Evolutionary conservation across 2,888 invertebrate genomes (phyloP).

Genomic region (Andrena marginata): DNA sequence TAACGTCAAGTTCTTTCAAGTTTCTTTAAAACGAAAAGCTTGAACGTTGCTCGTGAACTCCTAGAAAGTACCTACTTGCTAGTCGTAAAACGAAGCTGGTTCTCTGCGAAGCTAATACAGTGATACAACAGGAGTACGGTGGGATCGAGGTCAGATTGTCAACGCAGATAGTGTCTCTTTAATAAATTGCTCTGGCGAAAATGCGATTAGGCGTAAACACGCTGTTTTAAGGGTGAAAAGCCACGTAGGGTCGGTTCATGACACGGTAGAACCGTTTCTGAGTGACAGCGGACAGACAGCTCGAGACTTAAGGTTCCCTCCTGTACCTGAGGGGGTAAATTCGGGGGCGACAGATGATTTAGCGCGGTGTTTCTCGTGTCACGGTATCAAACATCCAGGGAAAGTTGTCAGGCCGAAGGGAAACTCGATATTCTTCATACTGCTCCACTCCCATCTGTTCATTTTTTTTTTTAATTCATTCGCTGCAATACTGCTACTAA

Average conservation of each 20-base stretch:
- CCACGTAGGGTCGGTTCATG: slow-evolving; percentile 64
- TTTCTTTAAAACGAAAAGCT: neutral
- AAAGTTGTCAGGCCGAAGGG: slow-evolving; percentile 41
- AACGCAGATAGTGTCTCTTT: slow-evolving; percentile 64
- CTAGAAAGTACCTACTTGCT: neutral
- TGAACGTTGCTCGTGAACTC: too few species aligned
- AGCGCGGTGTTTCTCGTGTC: slow-evolving; percentile 78
- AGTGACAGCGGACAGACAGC: slow-evolving; percentile 81
- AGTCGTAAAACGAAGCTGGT: neutral
- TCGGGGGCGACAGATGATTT: slow-evolving; percentile 79
- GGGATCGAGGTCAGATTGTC: slow-evolving; percentile 21
- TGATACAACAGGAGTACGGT: neutral
- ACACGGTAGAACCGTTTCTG: slow-evolving; percentile 69
- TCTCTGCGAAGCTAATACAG: neutral
- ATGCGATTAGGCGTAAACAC: slow-evolving; percentile 80
- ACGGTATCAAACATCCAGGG: slow-evolving; percentile 72
- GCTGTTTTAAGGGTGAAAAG: slow-evolving; percentile 72
- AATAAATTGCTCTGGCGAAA: slow-evolving; percentile 76
- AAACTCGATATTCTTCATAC: slow-evolving; percentile 32
- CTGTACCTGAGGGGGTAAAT: slow-evolving; percentile 67
- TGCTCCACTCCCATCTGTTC: neutral
- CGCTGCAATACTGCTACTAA: neutral
- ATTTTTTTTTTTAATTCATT: neutral
- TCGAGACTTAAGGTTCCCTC: slow-evolving; percentile 74
- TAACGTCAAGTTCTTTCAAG: neutral